Conservation (phyloP, 2,797 vertebrate species). For the Gymnothorax javanicus region DNA sequence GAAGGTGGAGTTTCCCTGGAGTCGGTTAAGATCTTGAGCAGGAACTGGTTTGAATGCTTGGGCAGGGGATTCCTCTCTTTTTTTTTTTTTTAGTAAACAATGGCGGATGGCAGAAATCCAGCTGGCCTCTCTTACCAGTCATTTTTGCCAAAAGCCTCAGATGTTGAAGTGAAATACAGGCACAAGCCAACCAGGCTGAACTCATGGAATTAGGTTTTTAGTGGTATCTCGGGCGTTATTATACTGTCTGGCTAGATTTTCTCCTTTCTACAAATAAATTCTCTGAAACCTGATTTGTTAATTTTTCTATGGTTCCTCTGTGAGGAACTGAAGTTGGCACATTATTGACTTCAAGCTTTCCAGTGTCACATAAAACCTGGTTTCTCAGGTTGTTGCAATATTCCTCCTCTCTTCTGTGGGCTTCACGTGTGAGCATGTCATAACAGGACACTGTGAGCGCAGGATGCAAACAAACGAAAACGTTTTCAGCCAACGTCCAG, state of each 20-base stretch:
- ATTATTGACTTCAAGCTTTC: neutral
- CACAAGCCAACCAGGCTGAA: neutral
- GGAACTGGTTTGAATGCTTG: neutral
- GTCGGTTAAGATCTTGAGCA: neutral
- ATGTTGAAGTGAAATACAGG: slow-evolving; percentile 25
- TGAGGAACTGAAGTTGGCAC: neutral
- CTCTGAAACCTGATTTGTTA: slow-evolving; percentile 24
- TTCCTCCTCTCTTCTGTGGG: neutral
- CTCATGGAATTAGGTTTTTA: slow-evolving; percentile 38
- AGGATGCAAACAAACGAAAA: neutral
- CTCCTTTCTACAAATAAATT: neutral
- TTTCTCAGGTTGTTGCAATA: neutral
- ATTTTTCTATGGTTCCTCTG: slow-evolving; percentile 3
- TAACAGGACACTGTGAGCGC: slow-evolving; percentile 39
- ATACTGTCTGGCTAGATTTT: slow-evolving; percentile 60
- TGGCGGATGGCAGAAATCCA: neutral
- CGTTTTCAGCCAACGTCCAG: no score
- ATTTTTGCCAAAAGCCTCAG: neutral
- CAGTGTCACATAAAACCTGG: neutral
- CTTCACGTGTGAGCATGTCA: slow-evolving; percentile 50
- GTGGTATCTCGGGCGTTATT: slow-evolving; percentile 37
- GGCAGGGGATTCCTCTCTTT: neutral
- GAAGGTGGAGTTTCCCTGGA: neutral
- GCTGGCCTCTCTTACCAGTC: neutral
- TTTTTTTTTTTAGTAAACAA: neutral